A percentile compares a stretch with the other conserved stretches of the same genome.
These are phyloP conservation scores for Endomychus coccineus DNA, from an alignment of 2,888 invertebrate genomes.

Conservation along the genomic window DNA sequence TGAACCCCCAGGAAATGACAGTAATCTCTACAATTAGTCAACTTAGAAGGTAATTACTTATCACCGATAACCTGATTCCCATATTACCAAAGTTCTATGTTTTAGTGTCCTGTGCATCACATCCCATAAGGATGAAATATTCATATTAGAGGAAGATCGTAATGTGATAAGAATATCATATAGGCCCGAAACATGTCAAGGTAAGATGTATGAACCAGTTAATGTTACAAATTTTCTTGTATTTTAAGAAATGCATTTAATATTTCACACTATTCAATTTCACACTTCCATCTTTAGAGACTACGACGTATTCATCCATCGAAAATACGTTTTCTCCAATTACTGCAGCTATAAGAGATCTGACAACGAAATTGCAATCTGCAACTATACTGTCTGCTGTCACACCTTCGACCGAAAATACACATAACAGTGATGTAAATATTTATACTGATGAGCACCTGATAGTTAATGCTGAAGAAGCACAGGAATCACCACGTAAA, in stretches of 20 bases:
- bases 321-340: conserved; percentile 20
- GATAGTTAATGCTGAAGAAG: conserved; percentile 63
- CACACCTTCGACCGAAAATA: conserved; percentile 31
- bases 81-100: conserved; percentile 13
- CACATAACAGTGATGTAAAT: conserved; percentile 26
- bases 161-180: conserved; percentile 71
- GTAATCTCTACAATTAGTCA: conserved; percentile 61
- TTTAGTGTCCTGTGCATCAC: conserved; percentile 53
- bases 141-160: conserved; percentile 72
- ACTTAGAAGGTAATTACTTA: conserved; percentile 52
- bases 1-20: conserved; percentile 63
- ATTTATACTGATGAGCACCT: conserved; percentile 44
- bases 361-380: conserved; percentile 39
- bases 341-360: conserved; percentile 33
- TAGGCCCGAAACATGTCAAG: conserved; percentile 54
- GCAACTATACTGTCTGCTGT: conserved; percentile 34
- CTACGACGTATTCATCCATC: conserved; percentile 2
- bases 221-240: not conserved
- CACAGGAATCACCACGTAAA: conserved; percentile 54
- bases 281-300: conserved; percentile 12
- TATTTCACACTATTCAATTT: too few relatives aligned
- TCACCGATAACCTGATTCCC: conserved; percentile 19
- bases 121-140: conserved; percentile 67
- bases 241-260: too few relatives aligned
- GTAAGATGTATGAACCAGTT: conserved; percentile 33